Evolutionary conservation across 2,888 invertebrate genomes (phyloP).

Genomic region (Chelonus formosanus): DNA sequence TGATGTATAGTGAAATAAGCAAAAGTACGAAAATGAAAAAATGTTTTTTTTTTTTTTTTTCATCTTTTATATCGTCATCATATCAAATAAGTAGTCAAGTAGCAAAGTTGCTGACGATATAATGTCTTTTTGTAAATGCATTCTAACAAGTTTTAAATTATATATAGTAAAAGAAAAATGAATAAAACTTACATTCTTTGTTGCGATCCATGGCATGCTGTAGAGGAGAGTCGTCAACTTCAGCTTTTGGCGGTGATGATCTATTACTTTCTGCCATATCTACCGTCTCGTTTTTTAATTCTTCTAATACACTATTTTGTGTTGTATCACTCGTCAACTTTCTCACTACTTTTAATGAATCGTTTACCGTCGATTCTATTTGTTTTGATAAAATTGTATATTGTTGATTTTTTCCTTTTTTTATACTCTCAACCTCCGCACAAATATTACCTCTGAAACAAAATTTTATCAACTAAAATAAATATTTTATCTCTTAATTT

Average conservation of each 20-base stretch:
- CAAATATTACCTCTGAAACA: constrained; percentile 18
- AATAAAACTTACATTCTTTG: constrained; percentile 87
- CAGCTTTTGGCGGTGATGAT: constrained; percentile 89
- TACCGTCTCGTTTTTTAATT: constrained; percentile 42
- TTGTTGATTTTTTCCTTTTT: constrained; percentile 50
- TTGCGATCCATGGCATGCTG: constrained; percentile 95
- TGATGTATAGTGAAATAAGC: not conserved
- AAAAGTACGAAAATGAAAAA: not conserved
- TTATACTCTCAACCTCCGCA: constrained; percentile 46
- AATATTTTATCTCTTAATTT: too few relatives aligned
- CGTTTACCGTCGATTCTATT: constrained; percentile 50
- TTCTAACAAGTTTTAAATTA: not conserved
- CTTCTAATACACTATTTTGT: constrained; percentile 42
- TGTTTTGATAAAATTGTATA: constrained; percentile 39
- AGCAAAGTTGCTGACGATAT: too few relatives aligned
- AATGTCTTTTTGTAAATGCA: not conserved
- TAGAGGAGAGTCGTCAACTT: constrained; percentile 93
- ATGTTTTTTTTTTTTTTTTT: not conserved
- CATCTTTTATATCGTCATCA: too few relatives aligned
- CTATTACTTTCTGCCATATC: constrained; percentile 65
- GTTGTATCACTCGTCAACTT: constrained; percentile 51
- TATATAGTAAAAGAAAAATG: constrained; percentile 1
- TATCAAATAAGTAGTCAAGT: too few relatives aligned
- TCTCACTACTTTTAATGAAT: constrained; percentile 45
- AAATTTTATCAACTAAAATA: not conserved